Conservation (phyloP, 2,888 invertebrate genomes). For the Hartigia nigra region DNA sequence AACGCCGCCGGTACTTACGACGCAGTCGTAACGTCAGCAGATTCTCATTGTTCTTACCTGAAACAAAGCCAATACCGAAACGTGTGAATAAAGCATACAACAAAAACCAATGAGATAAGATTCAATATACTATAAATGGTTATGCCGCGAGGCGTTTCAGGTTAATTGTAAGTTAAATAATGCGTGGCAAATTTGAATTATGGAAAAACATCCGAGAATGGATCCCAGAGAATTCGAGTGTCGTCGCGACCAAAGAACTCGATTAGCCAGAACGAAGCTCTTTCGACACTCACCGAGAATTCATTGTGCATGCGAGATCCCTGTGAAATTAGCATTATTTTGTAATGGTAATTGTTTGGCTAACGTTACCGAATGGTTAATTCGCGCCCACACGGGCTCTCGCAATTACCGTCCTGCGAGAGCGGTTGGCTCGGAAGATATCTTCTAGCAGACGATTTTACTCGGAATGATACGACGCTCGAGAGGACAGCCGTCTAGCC, state of each 20-base stretch:
- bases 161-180: neutral
- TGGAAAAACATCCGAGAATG: neutral
- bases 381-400: slow-evolving; percentile 13
- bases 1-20: neutral
- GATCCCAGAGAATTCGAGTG: neutral
- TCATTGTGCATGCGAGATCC: slow-evolving; percentile 13
- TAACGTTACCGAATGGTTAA: slow-evolving; percentile 17
- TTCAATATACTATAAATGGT: neutral
- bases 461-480: neutral
- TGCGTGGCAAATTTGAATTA: neutral
- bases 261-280: neutral
- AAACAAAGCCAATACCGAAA: neutral
- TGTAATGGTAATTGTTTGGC: slow-evolving; percentile 24
- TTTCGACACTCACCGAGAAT: neutral
- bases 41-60: neutral
- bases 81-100: no score
- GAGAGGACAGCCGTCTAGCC: neutral
- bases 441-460: neutral
- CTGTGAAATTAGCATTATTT: slow-evolving; percentile 22
- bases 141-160: neutral
- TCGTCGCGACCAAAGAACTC: neutral
- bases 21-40: neutral
- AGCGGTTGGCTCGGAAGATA: neutral
- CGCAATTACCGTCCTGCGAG: slow-evolving; percentile 2
- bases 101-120: neutral